These are phyloP conservation scores for Ellobium chinense DNA, from an alignment of 2,888 invertebrate genomes.

Conservation along the genomic window DNA sequence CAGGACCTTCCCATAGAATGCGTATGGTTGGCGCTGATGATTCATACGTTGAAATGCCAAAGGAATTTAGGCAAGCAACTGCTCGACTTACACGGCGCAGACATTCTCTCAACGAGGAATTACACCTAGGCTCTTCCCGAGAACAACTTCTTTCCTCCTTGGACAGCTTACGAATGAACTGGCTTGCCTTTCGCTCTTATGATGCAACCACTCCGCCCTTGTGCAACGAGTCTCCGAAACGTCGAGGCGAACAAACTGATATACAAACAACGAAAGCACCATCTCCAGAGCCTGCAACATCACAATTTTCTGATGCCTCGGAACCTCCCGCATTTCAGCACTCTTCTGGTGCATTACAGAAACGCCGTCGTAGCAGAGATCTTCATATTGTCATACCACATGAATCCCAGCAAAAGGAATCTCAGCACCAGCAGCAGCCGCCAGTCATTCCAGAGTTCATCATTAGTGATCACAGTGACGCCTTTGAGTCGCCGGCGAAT, in stretches of 20 bases:
- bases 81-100: no score
- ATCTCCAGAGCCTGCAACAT: not conserved
- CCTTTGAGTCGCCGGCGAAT: not conserved
- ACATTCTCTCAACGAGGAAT: no score
- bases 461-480: slow-evolving; percentile 49
- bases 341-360: not conserved
- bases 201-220: not conserved
- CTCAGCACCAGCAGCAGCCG: not conserved
- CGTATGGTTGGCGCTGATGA: not conserved
- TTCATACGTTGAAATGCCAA: not conserved
- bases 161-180: not conserved
- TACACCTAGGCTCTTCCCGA: no score
- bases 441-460: slow-evolving; percentile 39
- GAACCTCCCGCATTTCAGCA: not conserved
- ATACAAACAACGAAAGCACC: not conserved
- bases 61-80: no score
- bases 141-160: not conserved
- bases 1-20: not conserved
- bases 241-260: not conserved
- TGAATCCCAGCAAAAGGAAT: not conserved
- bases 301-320: not conserved
- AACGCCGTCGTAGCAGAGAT: not conserved
- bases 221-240: not conserved
- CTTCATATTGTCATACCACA: no score
- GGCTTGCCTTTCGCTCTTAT: not conserved